Evolutionary conservation across 1,140 invertebrate species (phyloP), one percentile per base, ranked within the genome.

Genomic region (Caenorhabditis tropicalis): DNA sequence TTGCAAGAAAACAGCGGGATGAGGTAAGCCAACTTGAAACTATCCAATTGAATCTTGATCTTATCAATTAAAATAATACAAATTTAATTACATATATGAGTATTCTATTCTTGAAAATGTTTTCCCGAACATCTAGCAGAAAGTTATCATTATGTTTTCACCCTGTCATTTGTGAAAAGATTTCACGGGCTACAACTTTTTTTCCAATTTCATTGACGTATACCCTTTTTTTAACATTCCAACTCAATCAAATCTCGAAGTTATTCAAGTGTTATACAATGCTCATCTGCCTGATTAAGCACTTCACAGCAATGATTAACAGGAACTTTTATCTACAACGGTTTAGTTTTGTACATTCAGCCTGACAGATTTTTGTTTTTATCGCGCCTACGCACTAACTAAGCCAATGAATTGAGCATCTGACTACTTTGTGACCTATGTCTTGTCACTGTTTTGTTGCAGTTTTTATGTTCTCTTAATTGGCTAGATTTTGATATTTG

Each of bases 11-110:
- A 74, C 36, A 46, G 36, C 65, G 36, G n/a, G n/a, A 74, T 74
- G 65, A 24, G 65, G 65, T 74, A 74, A 74, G 65, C 36, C 65
- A 56, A 56, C 21, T 56, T n/a, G n/a, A n/a, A n/a, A n/a, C n/a
- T n/a, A n/a, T n/a, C n/a, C n/a, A n/a, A n/a, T n/a, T n/a, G n/a
- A n/a, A n/a, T n/a, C n/a, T n/a, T n/a, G n/a, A n/a, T n/a, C n/a
- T n/a, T n/a, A n/a, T n/a, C n/a, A n/a, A n/a, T n/a, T n/a, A n/a
- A n/a, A n/a, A n/a, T n/a, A n/a, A n/a, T n/a, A n/a, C n/a, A n/a
- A n/a, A n/a, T n/a, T n/a, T n/a, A n/a, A n/a, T n/a, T n/a, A n/a
- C n/a, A n/a, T n/a, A n/a, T n/a, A n/a, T n/a, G n/a, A n/a, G n/a
- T n/a, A n/a, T n/a, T n/a, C n/a, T n/a, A 29, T 12, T 51, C n/a